Conservation (phyloP, 2,888 invertebrate species). For the Lordiphosa fenestrarum region DNA sequence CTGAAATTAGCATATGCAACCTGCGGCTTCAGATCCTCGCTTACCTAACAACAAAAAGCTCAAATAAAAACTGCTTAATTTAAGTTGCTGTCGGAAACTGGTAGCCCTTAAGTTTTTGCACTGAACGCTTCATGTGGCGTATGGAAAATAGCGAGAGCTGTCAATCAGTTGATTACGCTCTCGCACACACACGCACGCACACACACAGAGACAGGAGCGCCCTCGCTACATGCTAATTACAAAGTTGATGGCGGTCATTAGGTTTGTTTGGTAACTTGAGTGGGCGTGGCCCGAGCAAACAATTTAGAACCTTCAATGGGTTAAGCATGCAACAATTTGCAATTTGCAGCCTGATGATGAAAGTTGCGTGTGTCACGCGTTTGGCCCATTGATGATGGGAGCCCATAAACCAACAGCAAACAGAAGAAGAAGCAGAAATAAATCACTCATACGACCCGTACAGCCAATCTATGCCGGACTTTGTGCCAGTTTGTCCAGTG, state of each 20-base stretch:
- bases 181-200: slow-evolving; percentile 5
- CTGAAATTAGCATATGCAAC: too few species aligned
- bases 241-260: slow-evolving; percentile 43
- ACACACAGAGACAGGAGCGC: too few species aligned
- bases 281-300: slow-evolving; percentile 5
- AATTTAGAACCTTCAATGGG: slow-evolving; percentile 6
- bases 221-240: slow-evolving; percentile 33
- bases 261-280: slow-evolving; percentile 14
- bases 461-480: slow-evolving; percentile 1
- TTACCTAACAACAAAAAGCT: too few species aligned
- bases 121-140: too few species aligned
- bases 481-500: slow-evolving; percentile 9
- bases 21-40: too few species aligned
- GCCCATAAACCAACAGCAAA: slow-evolving; percentile 23
- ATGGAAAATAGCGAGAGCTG: slow-evolving; percentile 18
- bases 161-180: slow-evolving; percentile 31
- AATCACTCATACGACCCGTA: slow-evolving; percentile 63
- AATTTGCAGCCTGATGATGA: background rate
- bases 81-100: too few species aligned
- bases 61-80: too few species aligned
- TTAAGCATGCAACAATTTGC: slow-evolving; percentile 3
- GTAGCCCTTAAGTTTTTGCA: too few species aligned
- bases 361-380: slow-evolving; percentile 36
- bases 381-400: slow-evolving; percentile 15
- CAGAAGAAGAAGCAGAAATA: slow-evolving; percentile 37